Conservation (phyloP, 2,113 vertebrate species). For the Platichthys stellatus region DNA sequence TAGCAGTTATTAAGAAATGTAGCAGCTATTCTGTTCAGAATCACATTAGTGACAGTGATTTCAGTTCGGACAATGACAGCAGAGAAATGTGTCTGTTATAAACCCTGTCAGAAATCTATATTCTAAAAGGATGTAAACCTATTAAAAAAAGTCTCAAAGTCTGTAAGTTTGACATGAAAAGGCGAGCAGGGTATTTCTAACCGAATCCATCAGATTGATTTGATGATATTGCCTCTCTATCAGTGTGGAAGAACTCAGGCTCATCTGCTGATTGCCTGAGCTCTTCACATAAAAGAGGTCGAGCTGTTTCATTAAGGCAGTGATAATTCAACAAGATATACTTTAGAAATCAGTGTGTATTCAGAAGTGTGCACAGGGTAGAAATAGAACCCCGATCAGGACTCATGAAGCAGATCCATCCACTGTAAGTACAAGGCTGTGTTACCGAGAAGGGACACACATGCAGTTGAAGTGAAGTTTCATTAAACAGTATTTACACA, state of each 20-base stretch:
- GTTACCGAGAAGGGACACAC: constrained; percentile 35
- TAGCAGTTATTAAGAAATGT: not conserved
- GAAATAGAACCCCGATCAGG: constrained; percentile 61
- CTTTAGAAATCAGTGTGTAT: constrained; percentile 71
- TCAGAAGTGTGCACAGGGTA: constrained; percentile 58
- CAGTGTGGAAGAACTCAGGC: constrained; percentile 72
- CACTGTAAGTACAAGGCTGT: constrained; percentile 33
- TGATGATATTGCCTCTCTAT: constrained; percentile 71
- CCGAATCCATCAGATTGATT: constrained; percentile 76
- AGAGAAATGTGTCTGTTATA: constrained; percentile 27
- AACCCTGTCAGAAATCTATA: constrained; percentile 26
- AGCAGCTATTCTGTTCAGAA: constrained; percentile 20
- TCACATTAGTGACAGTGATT: constrained; percentile 7
- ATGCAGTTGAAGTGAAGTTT: constrained; percentile 15
- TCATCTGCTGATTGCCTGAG: constrained; percentile 74
- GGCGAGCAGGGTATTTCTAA: constrained; percentile 61
- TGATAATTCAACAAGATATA: constrained; percentile 77
- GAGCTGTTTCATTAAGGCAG: constrained; percentile 70
- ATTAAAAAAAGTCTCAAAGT: constrained; percentile 18
- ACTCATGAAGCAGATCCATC: constrained; percentile 41
- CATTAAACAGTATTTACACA: not conserved
- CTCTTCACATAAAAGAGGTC: constrained; percentile 75
- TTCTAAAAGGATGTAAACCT: constrained; percentile 34
- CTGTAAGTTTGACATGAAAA: constrained; percentile 63
- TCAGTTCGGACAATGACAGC: no score